These are phyloP conservation scores for Paramormyrops hopkinsi DNA, from an alignment of 2,797 vertebrate genomes.

Conservation along the genomic window DNA sequence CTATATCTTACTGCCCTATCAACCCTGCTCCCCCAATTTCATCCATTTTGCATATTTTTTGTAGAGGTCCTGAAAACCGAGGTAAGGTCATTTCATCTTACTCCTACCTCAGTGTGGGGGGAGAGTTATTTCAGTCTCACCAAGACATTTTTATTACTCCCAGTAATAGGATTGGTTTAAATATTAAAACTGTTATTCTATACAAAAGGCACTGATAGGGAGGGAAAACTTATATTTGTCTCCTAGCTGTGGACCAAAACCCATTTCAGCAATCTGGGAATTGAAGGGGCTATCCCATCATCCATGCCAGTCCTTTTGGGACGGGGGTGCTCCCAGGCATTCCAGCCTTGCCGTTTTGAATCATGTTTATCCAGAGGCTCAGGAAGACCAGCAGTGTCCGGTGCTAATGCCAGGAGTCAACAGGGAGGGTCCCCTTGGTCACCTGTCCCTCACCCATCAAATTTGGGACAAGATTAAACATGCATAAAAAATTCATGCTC, in stretches of 20 bases:
- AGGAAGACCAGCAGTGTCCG: neutral
- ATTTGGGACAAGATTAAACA: neutral
- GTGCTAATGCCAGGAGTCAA: neutral
- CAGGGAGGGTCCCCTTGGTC: neutral
- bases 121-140: constrained; percentile 42
- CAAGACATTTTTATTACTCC: constrained; percentile 41
- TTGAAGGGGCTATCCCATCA: constrained; percentile 48
- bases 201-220: constrained; percentile 41
- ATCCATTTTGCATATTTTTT: constrained; percentile 44
- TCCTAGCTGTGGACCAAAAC: constrained; percentile 47
- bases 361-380: constrained; percentile 24
- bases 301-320: constrained; percentile 43
- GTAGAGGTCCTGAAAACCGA: constrained; percentile 41
- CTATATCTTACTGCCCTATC: constrained; percentile 59
- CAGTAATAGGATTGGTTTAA: constrained; percentile 53
- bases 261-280: constrained; percentile 40
- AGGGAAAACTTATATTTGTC: constrained; percentile 42
- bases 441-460: neutral
- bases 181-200: constrained; percentile 55
- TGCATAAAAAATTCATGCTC: neutral
- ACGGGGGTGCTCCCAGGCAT: constrained; percentile 32
- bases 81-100: constrained; percentile 52
- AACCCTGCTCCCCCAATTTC: constrained; percentile 50
- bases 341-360: constrained; percentile 34
- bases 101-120: constrained; percentile 44